Evolutionary conservation across 2,113 vertebrate species (phyloP).

Genomic region (Apaloderma vittatum): DNA sequence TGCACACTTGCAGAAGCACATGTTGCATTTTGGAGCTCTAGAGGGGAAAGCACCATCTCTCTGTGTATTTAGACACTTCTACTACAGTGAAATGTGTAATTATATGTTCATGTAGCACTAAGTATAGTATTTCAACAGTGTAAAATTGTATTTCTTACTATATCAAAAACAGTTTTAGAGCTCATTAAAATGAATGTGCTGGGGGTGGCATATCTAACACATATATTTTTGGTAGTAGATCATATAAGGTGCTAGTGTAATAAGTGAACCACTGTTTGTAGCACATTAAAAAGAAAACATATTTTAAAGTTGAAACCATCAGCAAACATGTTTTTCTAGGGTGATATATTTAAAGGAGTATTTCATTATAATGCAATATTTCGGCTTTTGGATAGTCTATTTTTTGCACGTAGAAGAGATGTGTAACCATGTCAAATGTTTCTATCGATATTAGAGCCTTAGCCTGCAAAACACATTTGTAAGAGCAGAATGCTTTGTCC

Average conservation of each 20-base stretch:
- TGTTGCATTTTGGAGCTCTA: background rate
- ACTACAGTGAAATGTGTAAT: background rate
- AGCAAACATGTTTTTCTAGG: slow-evolving; percentile 1
- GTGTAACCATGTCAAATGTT: background rate
- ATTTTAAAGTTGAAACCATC: background rate
- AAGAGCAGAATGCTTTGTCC: background rate
- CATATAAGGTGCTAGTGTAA: background rate
- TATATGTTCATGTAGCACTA: background rate
- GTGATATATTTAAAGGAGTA: background rate
- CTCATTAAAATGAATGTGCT: background rate
- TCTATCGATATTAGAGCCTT: background rate
- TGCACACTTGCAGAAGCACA: background rate
- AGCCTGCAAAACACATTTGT: background rate
- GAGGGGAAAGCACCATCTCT: background rate
- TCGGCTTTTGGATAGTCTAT: background rate
- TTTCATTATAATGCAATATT: background rate
- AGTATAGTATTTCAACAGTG: background rate
- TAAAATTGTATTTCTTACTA: background rate
- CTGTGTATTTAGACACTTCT: background rate
- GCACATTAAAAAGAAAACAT: slow-evolving; percentile 9
- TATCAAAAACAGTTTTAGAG: background rate
- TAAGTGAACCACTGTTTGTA: slow-evolving; percentile 47
- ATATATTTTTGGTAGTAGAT: slow-evolving; percentile 17
- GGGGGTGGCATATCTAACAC: background rate
- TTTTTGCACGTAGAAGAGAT: background rate